Evolutionary conservation across 2,888 invertebrate species (phyloP).

Genomic region (Xestia c-nigrum): DNA sequence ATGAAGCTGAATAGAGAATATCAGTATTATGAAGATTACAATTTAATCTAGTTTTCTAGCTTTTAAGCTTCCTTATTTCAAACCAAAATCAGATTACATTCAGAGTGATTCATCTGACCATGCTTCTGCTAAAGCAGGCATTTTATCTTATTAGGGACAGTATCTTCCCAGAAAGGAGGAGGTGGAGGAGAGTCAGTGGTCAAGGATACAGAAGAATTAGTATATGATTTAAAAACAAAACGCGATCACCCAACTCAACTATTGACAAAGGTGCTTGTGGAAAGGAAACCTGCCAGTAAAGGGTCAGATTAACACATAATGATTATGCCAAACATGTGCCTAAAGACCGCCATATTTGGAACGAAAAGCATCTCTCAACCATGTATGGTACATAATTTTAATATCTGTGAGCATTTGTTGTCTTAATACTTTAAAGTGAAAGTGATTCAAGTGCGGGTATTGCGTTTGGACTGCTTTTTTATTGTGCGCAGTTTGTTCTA

Average conservation of each 20-base stretch:
- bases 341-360: not conserved
- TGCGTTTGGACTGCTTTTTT: constrained; percentile 38
- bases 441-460: constrained; percentile 34
- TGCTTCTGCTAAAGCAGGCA: no score
- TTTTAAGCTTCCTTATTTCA: not conserved
- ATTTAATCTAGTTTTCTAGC: not conserved
- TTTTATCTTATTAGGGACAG: not conserved
- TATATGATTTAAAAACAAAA: not conserved
- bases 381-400: constrained; percentile 33
- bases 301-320: constrained; percentile 7
- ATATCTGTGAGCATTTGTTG: constrained; percentile 38
- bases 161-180: not conserved
- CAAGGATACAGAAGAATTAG: not conserved
- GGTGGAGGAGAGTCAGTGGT: not conserved
- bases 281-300: not conserved
- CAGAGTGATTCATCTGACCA: no score
- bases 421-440: constrained; percentile 50
- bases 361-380: constrained; percentile 3
- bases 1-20: not conserved
- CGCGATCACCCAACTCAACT: no score
- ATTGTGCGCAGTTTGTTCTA: constrained; percentile 23
- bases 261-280: not conserved
- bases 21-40: not conserved
- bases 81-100: not conserved
- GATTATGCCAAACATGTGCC: constrained; percentile 14